Percentiles rank a stretch among this genome's conserved stretches.
Conservation (phyloP, 2,797 vertebrate genomes). For the Enteromius paludinosus region DNA sequence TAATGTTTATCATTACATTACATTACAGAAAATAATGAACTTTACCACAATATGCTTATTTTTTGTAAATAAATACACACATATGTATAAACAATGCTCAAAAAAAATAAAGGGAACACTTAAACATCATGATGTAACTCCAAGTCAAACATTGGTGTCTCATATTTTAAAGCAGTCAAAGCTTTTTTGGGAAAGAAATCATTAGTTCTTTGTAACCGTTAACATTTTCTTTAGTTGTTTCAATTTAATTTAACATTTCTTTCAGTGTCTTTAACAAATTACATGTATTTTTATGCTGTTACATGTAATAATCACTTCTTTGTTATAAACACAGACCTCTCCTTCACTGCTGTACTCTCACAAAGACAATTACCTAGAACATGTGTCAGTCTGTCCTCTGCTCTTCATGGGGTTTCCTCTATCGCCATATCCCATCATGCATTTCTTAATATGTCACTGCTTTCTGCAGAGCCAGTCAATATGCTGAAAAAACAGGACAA, state of each 20-base stretch:
- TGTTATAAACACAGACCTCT: background rate
- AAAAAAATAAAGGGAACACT: no score
- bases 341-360: background rate
- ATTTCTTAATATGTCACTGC: constrained; percentile 14
- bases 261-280: background rate
- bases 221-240: background rate
- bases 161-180: background rate
- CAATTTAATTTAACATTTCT: background rate
- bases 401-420: background rate
- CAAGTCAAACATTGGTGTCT: no score
- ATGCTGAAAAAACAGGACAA: background rate
- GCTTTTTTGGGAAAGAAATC: background rate
- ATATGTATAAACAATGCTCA: no score
- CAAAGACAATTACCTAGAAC: constrained; percentile 23
- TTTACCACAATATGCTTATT: no score
- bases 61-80: no score
- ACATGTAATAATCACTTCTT: background rate
- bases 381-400: constrained; percentile 12
- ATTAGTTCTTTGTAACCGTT: background rate
- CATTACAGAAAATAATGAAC: no score
- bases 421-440: constrained; percentile 17
- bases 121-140: no score
- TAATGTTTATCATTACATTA: no score
- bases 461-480: constrained; percentile 13
- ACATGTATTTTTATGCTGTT: background rate